Percentiles rank a stretch among this genome's conserved stretches.
Evolutionary conservation across 2,888 invertebrate genomes (phyloP).

Genomic region (Pogonocherus hispidulus): DNA sequence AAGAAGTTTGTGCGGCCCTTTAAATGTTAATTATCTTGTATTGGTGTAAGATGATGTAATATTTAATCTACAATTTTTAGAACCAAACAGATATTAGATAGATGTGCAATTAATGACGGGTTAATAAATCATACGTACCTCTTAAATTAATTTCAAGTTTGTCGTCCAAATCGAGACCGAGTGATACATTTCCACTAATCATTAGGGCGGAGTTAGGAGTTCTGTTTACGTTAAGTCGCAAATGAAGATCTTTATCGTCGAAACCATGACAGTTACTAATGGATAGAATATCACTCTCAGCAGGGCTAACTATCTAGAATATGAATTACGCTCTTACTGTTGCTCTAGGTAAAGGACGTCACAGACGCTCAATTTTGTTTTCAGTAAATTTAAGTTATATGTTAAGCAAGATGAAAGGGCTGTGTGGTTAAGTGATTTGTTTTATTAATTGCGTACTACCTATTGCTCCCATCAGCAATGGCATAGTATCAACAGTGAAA

Average conservation of each 20-base stretch:
- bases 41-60: too few species aligned
- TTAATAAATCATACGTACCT: conserved; percentile 17
- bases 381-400: too few species aligned
- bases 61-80: neutral
- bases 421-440: too few species aligned
- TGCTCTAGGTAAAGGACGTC: neutral
- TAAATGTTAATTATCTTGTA: too few species aligned
- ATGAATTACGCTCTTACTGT: neutral
- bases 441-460: too few species aligned
- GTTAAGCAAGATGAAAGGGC: too few species aligned
- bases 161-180: conserved; percentile 39
- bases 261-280: conserved; percentile 24
- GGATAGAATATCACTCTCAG: conserved; percentile 14
- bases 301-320: conserved; percentile 29
- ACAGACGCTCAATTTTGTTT: too few species aligned
- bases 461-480: too few species aligned
- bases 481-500: too few species aligned
- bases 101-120: neutral
- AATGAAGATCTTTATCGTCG: conserved; percentile 12
- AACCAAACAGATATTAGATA: neutral
- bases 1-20: too few species aligned
- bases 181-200: conserved; percentile 43
- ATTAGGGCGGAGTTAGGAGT: conserved; percentile 24
- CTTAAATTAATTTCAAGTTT: conserved; percentile 39
- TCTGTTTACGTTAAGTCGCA: conserved; percentile 22